phyloP scores from a whole-genome alignment of 2,113 vertebrate genomes.

The Cyphomyrus plagiostoma region DNA sequence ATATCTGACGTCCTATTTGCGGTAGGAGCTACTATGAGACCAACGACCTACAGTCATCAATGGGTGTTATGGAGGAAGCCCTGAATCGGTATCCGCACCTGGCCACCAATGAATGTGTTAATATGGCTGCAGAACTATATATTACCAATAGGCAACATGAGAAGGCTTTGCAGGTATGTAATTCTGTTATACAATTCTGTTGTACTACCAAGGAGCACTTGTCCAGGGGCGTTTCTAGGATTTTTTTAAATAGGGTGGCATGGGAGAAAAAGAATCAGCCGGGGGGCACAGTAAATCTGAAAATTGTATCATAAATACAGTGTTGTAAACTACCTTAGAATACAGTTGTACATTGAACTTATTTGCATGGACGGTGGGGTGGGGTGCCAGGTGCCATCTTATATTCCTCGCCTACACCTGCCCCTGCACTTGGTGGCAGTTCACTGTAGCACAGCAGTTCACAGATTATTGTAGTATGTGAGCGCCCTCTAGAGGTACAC shows the following conservation, averaged over 20 bases:
- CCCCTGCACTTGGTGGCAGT: neutral
- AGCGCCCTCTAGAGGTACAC: neutral
- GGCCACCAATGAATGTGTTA: slow-evolving; percentile 82
- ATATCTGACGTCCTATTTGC: neutral
- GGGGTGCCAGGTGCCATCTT: too few relatives aligned
- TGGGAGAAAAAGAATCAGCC: too few relatives aligned
- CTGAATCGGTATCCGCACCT: slow-evolving; percentile 77
- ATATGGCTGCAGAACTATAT: slow-evolving; percentile 87
- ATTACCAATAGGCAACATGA: slow-evolving; percentile 81
- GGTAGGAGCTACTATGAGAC: slow-evolving; percentile 90
- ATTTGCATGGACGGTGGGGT: too few relatives aligned
- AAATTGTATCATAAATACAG: too few relatives aligned
- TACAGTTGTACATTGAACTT: too few relatives aligned
- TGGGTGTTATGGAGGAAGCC: slow-evolving; percentile 84
- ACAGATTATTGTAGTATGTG: neutral
- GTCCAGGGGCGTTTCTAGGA: too few relatives aligned
- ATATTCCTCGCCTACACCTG: too few relatives aligned
- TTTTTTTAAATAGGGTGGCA: too few relatives aligned
- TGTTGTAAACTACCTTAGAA: too few relatives aligned
- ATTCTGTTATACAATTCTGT: neutral
- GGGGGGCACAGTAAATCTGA: too few relatives aligned
- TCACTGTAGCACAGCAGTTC: neutral
- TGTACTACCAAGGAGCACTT: neutral
- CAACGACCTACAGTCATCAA: slow-evolving; percentile 76
- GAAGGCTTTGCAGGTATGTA: slow-evolving; percentile 77